Conservation (phyloP, 2,888 invertebrate genomes). For the Stramonita haemastoma region DNA sequence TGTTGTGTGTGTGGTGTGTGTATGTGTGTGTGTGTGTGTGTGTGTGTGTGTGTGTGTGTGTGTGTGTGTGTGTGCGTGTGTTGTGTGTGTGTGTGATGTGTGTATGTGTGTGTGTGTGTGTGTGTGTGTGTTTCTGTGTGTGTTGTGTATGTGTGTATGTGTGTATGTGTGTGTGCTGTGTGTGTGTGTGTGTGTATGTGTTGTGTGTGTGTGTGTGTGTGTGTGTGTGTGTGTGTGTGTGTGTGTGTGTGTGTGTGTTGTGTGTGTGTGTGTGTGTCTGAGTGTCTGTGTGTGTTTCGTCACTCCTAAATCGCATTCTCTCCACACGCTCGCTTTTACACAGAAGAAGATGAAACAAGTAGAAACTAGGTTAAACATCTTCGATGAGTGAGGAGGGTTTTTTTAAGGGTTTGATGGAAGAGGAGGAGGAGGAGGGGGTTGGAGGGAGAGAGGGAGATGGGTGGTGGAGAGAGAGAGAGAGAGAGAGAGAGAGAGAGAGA, state of each 20-base stretch:
- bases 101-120: neutral
- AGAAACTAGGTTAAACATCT: no score
- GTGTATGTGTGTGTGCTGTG: neutral
- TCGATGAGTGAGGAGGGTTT: no score
- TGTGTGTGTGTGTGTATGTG: neutral
- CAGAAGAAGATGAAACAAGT: no score
- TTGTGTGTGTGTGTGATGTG: neutral
- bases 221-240: neutral
- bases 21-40: conserved; percentile 5
- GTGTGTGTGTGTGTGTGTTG: neutral
- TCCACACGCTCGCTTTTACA: no score
- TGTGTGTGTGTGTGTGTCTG: conserved; percentile 11
- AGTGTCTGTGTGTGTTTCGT: neutral
- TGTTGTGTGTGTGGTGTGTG: neutral
- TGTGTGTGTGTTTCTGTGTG: conserved; percentile 14
- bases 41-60: neutral
- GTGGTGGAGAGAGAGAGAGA: no score
- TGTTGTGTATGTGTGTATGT: neutral
- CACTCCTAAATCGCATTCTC: no score
- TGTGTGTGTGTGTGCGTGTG: neutral
- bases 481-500: no score
- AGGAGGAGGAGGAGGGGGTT: no score
- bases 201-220: neutral
- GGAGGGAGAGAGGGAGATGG: no score
- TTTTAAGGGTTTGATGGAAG: no score